These are phyloP conservation scores for Dilophus febrilis DNA, from an alignment of 2,888 invertebrate species.

Conservation along the genomic window DNA sequence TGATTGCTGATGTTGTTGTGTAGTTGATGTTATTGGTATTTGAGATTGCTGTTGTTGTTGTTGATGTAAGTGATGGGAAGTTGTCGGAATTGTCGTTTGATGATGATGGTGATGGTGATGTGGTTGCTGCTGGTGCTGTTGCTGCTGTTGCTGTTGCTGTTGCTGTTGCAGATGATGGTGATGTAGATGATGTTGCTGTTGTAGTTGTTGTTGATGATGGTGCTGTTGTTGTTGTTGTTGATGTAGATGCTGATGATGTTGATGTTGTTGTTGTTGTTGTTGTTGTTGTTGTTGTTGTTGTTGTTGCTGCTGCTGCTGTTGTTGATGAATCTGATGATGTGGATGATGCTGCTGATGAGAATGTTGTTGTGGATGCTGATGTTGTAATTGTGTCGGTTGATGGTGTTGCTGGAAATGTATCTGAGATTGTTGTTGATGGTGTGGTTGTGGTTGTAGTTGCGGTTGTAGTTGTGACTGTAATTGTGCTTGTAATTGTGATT, in stretches of 20 bases:
- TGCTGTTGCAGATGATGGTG: constrained; percentile 16
- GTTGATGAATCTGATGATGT: constrained; percentile 11
- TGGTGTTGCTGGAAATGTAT: constrained; percentile 7
- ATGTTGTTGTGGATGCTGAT: background rate
- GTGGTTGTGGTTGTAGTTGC: background rate
- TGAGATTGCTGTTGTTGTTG: constrained; percentile 8
- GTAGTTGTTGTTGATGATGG: constrained; percentile 11
- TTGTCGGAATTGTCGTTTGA: constrained; percentile 12
- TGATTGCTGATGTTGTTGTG: constrained; percentile 1
- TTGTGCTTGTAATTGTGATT: too few relatives aligned
- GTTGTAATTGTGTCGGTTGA: constrained; percentile 12
- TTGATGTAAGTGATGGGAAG: constrained; percentile 13
- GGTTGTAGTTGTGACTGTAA: too few relatives aligned
- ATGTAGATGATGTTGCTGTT: constrained; percentile 15
- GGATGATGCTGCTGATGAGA: constrained; percentile 8
- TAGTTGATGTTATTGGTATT: constrained; percentile 6
- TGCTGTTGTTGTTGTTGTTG: constrained; percentile 17
- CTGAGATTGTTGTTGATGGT: background rate
- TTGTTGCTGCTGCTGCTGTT: too few relatives aligned
- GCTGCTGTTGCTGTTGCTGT: constrained; percentile 13
- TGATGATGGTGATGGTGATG: constrained; percentile 9
- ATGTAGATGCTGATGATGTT: constrained; percentile 24
- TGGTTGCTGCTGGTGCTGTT: constrained; percentile 12
- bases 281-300: background rate
- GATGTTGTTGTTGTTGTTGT: constrained; percentile 19